Evolutionary conservation across 1,140 invertebrate species (phyloP).

Genomic region (Aphidius gifuensis): DNA sequence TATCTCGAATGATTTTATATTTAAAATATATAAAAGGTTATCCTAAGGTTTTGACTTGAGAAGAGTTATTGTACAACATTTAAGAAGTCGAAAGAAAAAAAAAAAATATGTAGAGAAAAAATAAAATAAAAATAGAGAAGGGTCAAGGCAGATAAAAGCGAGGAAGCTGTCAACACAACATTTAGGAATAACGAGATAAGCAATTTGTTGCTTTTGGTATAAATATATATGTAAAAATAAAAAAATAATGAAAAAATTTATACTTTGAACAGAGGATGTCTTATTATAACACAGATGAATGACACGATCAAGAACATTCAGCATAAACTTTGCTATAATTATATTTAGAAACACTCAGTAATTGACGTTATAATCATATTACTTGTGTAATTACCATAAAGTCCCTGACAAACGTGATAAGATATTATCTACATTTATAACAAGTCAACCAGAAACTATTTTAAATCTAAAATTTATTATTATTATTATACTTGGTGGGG

Average conservation of each 20-base stretch:
- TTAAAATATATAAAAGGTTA: not conserved
- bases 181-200: slow-evolving; percentile 38
- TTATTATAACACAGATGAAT: too few relatives aligned
- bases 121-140: slow-evolving; percentile 31
- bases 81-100: slow-evolving; percentile 5
- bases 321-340: too few relatives aligned
- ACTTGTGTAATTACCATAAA: too few relatives aligned
- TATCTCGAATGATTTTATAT: too few relatives aligned
- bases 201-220: slow-evolving; percentile 45
- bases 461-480: too few relatives aligned
- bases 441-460: too few relatives aligned
- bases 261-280: not conserved
- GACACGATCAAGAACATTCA: too few relatives aligned
- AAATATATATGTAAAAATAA: slow-evolving; percentile 28
- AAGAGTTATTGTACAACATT: slow-evolving; percentile 11
- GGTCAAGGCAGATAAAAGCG: slow-evolving; percentile 41
- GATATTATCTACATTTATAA: too few relatives aligned
- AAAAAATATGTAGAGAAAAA: slow-evolving; percentile 19
- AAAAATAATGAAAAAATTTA: slow-evolving; percentile 13
- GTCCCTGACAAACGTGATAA: too few relatives aligned
- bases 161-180: slow-evolving; percentile 36
- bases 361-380: too few relatives aligned
- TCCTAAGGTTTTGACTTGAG: not conserved
- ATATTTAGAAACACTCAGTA: too few relatives aligned
- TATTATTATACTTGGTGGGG: too few relatives aligned